Percentiles rank a stretch among this genome's conserved stretches.
phyloP scores from a whole-genome alignment of 1,140 invertebrate genomes.

The Diabrotica undecimpunctata region DNA sequence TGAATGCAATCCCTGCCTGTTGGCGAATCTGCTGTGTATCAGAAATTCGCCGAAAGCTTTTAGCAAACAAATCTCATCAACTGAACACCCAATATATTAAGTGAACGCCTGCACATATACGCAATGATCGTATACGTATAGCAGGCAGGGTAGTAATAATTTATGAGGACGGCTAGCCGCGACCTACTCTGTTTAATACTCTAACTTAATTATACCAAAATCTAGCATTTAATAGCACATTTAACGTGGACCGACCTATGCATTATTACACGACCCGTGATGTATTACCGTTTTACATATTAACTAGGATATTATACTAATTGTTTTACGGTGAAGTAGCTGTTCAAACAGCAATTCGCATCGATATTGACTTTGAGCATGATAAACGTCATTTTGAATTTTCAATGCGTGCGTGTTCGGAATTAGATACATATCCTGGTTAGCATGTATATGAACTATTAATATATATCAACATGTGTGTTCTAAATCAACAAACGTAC shows the following conservation, averaged over 20 bases:
- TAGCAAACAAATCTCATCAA: constrained; percentile 1
- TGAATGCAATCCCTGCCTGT: no score
- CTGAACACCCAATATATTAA: not conserved
- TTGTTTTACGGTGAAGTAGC: constrained; percentile 14
- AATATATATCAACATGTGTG: no score
- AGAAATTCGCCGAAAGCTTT: not conserved
- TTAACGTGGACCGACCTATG: constrained; percentile 24
- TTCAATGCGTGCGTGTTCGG: not conserved
- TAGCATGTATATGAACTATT: no score
- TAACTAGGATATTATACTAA: constrained; percentile 30
- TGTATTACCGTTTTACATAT: constrained; percentile 30
- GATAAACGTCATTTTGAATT: constrained; percentile 1
- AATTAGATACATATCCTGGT: not conserved
- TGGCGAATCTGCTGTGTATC: no score
- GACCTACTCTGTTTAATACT: constrained; percentile 27
- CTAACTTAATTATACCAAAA: constrained; percentile 32
- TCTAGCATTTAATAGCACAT: constrained; percentile 29
- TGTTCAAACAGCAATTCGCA: not conserved
- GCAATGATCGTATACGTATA: constrained; percentile 2
- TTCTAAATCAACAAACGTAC: no score
- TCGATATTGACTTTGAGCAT: not conserved
- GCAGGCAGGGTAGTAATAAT: constrained; percentile 26
- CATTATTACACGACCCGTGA: constrained; percentile 27
- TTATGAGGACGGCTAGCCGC: constrained; percentile 26
- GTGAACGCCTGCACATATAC: not conserved